Evolutionary conservation across 2,888 invertebrate genomes (phyloP), one percentile per base, ranked within the genome.

Genomic region (Phrixothrix hirtus): DNA sequence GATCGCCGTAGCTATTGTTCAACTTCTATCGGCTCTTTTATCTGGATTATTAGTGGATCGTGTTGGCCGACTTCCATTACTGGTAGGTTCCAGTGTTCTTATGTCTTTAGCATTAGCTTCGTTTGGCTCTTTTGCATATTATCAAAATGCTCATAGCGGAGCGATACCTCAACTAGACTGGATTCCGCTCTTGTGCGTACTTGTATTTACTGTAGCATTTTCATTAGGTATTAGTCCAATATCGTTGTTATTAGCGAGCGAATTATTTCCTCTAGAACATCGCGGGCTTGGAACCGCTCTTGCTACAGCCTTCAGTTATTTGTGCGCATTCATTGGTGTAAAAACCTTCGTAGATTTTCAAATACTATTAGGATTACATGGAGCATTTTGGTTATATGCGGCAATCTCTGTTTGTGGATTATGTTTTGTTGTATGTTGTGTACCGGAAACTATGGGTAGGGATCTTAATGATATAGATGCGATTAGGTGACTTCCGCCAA

Each of bases 391-490:
- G 89, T 78, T 94, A 57, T 95, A 93, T 74, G 88, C 92, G 0
- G 86, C 86, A 43, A 85, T 92, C 68, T 89, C 92, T 35, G 84
- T 91, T 0, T 82, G 88, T 14, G 89, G 92, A 11, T 78, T 92
- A 7, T 86, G 91, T 71, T 94, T 93, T 73, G 89, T 93, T 1
- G 87, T 89, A 1, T 87, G 88, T 67, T 89, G 87, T 71, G 89
- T 95, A 5, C 94, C 94, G 0, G 94, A 95, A 77, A 95, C 95
- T 2, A 93, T 91, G 73, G 94, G 94, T 0, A 87, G 87, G 63
- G 91, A 92, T 70, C 78, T 95, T 64, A 92, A 92, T 71, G 92
- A 94, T 75, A 92, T 94, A 84, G 87, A 89, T 69, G 84, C 87
- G 21, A 83, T 54, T 37, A 73, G 74, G 67, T 75, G 73, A 74